Percentiles rank a stretch among this genome's conserved stretches.
Conservation (phyloP, 2,888 invertebrate genomes). For the Brachypalpus laphriformis region DNA sequence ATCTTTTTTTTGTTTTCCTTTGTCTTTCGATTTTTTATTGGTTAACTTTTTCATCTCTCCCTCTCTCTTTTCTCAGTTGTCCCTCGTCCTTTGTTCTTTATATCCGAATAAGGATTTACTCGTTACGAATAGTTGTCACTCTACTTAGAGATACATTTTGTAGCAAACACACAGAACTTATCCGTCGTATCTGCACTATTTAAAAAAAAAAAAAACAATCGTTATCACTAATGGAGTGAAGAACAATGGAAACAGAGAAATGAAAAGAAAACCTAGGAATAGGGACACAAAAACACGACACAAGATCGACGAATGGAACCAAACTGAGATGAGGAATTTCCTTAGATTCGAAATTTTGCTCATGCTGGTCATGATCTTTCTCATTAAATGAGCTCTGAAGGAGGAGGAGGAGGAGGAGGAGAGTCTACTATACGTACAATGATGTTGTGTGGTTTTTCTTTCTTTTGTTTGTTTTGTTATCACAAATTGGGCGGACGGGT, state of each 20-base stretch:
- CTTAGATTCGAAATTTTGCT: slow-evolving; percentile 46
- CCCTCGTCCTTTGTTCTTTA: not conserved
- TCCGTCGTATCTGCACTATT: slow-evolving; percentile 2
- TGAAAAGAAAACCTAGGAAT: slow-evolving; percentile 1
- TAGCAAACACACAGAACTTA: not conserved
- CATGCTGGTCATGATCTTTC: slow-evolving; percentile 48
- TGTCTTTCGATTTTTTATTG: slow-evolving; percentile 49
- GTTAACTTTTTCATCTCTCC: slow-evolving; percentile 46
- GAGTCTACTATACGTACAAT: not conserved
- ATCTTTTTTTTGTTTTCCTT: slow-evolving; percentile 26
- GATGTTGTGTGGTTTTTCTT: slow-evolving; percentile 14
- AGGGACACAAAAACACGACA: not conserved
- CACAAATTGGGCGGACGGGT: slow-evolving; percentile 58
- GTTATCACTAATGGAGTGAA: slow-evolving; percentile 29
- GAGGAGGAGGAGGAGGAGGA: too few relatives aligned
- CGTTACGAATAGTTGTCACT: not conserved
- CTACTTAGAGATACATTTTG: not conserved
- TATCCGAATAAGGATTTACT: not conserved
- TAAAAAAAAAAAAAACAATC: too few relatives aligned
- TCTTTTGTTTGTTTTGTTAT: slow-evolving; percentile 68
- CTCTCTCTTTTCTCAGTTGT: not conserved
- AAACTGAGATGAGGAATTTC: slow-evolving; percentile 51
- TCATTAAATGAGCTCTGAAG: slow-evolving; percentile 22
- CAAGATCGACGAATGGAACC: slow-evolving; percentile 52
- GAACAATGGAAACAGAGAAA: not conserved